Evolutionary conservation across 2,797 vertebrate species (phyloP).

Genomic region (Todus mexicanus): DNA sequence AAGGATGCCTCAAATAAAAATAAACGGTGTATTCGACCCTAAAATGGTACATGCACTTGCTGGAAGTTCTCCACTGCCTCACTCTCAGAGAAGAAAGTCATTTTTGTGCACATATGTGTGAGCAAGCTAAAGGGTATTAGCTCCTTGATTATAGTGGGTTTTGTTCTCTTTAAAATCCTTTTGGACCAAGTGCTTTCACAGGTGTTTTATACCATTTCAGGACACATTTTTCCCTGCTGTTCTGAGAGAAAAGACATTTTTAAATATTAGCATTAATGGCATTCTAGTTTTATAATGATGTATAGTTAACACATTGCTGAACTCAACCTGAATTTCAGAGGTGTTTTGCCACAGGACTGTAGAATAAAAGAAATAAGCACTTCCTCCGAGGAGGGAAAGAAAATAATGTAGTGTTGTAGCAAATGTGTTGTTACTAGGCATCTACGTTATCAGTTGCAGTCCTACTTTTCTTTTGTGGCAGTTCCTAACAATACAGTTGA

Average conservation of each 20-base stretch:
- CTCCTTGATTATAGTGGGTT: neutral
- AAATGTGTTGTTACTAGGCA: neutral
- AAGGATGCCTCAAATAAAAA: neutral
- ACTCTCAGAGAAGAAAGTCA: neutral
- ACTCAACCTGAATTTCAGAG: neutral
- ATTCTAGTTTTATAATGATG: neutral
- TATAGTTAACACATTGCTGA: neutral
- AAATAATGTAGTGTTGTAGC: neutral
- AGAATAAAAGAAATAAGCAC: neutral
- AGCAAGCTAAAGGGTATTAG: neutral
- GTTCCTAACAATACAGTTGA: neutral
- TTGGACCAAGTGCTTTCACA: neutral
- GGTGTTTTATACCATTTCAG: neutral
- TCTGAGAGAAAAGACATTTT: neutral
- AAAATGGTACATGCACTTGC: neutral
- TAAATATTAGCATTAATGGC: neutral
- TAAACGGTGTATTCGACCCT: neutral
- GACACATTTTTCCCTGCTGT: neutral
- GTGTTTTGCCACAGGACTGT: neutral
- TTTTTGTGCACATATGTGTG: neutral
- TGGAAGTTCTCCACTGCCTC: neutral
- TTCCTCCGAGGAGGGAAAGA: neutral
- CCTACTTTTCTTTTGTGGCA: neutral
- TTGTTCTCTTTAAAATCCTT: neutral
- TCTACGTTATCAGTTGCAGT: fast-evolving